Percentiles rank a stretch among this genome's conserved stretches.
These are phyloP conservation scores for Cardinalis cardinalis DNA, from an alignment of 2,113 vertebrate species.

Conservation along the genomic window DNA sequence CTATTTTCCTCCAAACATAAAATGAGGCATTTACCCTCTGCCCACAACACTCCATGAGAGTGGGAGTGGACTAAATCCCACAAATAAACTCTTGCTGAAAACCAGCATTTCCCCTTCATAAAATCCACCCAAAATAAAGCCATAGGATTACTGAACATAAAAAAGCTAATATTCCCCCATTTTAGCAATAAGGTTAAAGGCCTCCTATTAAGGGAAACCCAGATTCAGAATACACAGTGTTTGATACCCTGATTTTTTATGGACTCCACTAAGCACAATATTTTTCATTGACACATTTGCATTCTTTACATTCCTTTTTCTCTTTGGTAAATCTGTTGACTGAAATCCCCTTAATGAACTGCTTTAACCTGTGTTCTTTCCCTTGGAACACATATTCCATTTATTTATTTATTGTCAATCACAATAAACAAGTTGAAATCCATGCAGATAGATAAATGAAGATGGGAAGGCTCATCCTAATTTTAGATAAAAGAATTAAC, in stretches of 20 bases:
- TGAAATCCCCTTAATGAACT: neutral
- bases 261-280: neutral
- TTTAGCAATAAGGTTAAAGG: neutral
- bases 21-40: neutral
- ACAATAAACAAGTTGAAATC: neutral
- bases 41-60: neutral
- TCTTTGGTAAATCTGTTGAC: neutral
- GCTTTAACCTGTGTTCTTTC: constrained; percentile 1
- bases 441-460: neutral
- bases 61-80: neutral
- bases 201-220: neutral
- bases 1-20: neutral
- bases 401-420: constrained; percentile 19
- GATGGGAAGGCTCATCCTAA: neutral
- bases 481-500: constrained; percentile 15
- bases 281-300: neutral
- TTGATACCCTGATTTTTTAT: neutral
- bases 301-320: neutral
- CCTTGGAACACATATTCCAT: neutral
- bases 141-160: neutral
- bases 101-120: neutral
- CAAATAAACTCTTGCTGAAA: neutral
- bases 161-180: neutral
- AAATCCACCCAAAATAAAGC: neutral
- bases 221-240: neutral